phyloP scores from a whole-genome alignment of 2,888 invertebrate species.

The Epistrophella euchroma region DNA sequence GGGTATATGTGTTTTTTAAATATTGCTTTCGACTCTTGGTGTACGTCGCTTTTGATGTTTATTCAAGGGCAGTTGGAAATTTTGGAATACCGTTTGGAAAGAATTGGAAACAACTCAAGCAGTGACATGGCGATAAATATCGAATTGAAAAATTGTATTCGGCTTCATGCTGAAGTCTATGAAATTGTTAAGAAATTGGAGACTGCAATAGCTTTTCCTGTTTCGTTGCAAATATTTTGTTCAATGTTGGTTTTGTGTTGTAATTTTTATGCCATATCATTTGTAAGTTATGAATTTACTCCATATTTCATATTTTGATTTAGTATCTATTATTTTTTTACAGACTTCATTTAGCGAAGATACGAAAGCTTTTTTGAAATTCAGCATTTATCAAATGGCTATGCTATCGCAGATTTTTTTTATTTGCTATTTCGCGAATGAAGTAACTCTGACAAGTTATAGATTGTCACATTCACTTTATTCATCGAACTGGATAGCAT shows the following conservation, averaged over 20 bases:
- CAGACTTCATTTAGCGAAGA: slow-evolving; percentile 73
- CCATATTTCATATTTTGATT: background rate
- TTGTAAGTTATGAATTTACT: slow-evolving; percentile 76
- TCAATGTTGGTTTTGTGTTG: slow-evolving; percentile 80
- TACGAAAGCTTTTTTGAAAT: slow-evolving; percentile 69
- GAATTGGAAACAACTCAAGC: slow-evolving; percentile 73
- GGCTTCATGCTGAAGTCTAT: slow-evolving; percentile 76
- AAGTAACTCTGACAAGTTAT: slow-evolving; percentile 77
- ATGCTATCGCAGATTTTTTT: slow-evolving; percentile 79
- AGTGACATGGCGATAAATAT: slow-evolving; percentile 53
- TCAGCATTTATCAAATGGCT: slow-evolving; percentile 76
- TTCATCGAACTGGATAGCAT: slow-evolving; percentile 77
- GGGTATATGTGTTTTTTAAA: slow-evolving; percentile 72
- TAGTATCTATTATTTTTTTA: background rate
- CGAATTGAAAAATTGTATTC: slow-evolving; percentile 78
- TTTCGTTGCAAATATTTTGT: slow-evolving; percentile 80
- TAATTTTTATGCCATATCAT: slow-evolving; percentile 80
- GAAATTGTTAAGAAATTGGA: slow-evolving; percentile 77
- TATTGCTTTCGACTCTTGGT: slow-evolving; percentile 79
- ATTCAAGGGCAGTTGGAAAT: slow-evolving; percentile 79
- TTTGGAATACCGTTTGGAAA: slow-evolving; percentile 77
- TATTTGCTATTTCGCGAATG: slow-evolving; percentile 78
- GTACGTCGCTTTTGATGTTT: slow-evolving; percentile 78
- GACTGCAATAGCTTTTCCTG: slow-evolving; percentile 77
- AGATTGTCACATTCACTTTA: slow-evolving; percentile 77